phyloP scores from a whole-genome alignment of 1,140 invertebrate genomes.

The Drosophila baimaii region DNA sequence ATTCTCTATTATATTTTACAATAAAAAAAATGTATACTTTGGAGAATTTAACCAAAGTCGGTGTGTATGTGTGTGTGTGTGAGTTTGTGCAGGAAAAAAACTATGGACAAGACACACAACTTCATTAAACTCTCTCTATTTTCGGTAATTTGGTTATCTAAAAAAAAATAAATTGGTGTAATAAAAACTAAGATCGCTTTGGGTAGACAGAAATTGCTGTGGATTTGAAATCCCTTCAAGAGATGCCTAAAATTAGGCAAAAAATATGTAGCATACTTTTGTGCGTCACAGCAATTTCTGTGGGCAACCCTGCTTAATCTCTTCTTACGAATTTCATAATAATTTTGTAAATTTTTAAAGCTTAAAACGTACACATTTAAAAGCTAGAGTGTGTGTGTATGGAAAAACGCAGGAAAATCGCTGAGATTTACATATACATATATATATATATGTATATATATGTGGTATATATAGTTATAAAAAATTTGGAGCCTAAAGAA shows the following conservation, averaged over 20 bases:
- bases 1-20: slow-evolving; percentile 25
- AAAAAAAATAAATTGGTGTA: slow-evolving; percentile 6
- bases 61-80: slow-evolving; percentile 16
- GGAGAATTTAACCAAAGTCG: slow-evolving; percentile 13
- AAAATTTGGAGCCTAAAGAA: slow-evolving; percentile 61
- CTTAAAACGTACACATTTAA: slow-evolving; percentile 42
- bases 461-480: slow-evolving; percentile 37
- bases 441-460: background rate
- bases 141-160: slow-evolving; percentile 40
- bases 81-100: slow-evolving; percentile 36
- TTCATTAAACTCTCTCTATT: slow-evolving; percentile 41
- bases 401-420: slow-evolving; percentile 40
- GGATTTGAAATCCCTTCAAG: background rate
- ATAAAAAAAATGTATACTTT: slow-evolving; percentile 21
- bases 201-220: slow-evolving; percentile 7
- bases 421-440: slow-evolving; percentile 34
- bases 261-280: no score
- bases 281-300: background rate
- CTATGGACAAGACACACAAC: slow-evolving; percentile 32
- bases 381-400: no score
- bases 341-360: slow-evolving; percentile 40
- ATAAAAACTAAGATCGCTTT: slow-evolving; percentile 34
- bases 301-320: slow-evolving; percentile 10
- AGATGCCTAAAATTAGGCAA: no score
- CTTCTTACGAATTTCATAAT: background rate